A percentile compares a stretch with the other conserved stretches of the same genome.
phyloP scores from a whole-genome alignment of 2,113 vertebrate species.

The Tyrannus savana region DNA sequence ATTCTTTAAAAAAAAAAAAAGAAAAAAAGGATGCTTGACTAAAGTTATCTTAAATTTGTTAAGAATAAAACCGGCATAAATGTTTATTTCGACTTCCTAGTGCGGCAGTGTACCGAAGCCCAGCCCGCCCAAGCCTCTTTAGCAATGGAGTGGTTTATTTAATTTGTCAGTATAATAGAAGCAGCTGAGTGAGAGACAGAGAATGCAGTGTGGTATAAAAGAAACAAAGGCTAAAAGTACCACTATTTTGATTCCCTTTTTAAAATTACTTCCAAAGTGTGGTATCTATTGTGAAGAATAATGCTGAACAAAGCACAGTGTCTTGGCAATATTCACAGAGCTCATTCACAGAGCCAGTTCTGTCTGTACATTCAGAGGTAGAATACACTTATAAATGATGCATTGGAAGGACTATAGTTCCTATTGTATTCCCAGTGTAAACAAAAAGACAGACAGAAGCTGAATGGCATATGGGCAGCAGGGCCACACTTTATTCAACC shows the following conservation, averaged over 20 bases:
- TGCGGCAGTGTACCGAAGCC: conserved; percentile 72
- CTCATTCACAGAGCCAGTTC: conserved; percentile 88
- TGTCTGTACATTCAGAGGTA: conserved; percentile 89
- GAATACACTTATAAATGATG: conserved; percentile 92
- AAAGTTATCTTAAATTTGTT: conserved; percentile 67
- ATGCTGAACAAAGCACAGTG: conserved; percentile 92
- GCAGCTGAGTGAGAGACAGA: conserved; percentile 91
- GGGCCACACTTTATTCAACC: conserved; percentile 82
- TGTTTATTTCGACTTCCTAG: conserved; percentile 76
- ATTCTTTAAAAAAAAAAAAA: neutral
- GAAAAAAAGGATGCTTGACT: conserved; percentile 8
- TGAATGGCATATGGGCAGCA: conserved; percentile 86
- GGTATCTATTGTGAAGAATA: conserved; percentile 96
- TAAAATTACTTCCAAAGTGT: conserved; percentile 99
- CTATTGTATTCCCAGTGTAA: conserved; percentile 94
- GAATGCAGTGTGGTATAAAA: conserved; percentile 87
- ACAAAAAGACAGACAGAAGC: conserved; percentile 92
- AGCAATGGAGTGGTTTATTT: conserved; percentile 96
- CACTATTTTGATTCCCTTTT: conserved; percentile 99
- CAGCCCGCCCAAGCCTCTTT: conserved; percentile 82
- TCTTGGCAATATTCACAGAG: conserved; percentile 94
- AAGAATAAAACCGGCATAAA: conserved; percentile 63
- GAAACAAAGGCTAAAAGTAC: conserved; percentile 96
- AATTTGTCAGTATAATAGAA: conserved; percentile 97
- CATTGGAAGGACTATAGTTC: conserved; percentile 86